Percentiles rank a stretch among this genome's conserved stretches.
phyloP scores from a whole-genome alignment of 2,888 invertebrate species.

The Gisinianus flammeolus region DNA sequence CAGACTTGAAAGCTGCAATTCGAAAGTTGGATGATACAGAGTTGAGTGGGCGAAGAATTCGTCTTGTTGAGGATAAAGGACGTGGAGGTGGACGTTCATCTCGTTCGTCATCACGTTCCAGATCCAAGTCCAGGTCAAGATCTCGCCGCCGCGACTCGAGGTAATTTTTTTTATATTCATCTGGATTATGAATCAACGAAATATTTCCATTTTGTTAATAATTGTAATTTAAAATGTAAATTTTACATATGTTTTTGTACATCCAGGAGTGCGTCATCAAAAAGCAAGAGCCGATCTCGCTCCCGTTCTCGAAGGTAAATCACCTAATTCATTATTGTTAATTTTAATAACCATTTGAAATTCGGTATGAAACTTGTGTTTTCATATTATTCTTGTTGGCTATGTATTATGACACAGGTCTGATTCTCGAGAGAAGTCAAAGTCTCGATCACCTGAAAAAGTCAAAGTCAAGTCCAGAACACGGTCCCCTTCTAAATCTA shows the following conservation, averaged over 20 bases:
- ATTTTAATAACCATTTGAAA: neutral
- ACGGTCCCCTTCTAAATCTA: slow-evolving; percentile 61
- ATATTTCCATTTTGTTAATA: neutral
- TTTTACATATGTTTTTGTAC: too few relatives aligned
- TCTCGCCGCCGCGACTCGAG: slow-evolving; percentile 67
- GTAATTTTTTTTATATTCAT: slow-evolving; percentile 63
- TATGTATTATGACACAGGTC: slow-evolving; percentile 64
- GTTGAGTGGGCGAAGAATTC: slow-evolving; percentile 83
- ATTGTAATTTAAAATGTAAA: neutral
- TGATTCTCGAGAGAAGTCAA: slow-evolving; percentile 70
- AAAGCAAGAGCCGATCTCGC: too few relatives aligned
- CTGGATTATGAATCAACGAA: neutral
- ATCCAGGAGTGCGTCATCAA: too few relatives aligned
- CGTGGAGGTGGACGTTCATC: slow-evolving; percentile 58
- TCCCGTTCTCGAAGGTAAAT: too few relatives aligned
- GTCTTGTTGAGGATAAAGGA: slow-evolving; percentile 84
- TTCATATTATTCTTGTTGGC: neutral
- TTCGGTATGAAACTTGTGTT: neutral
- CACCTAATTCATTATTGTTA: neutral
- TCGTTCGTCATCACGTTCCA: slow-evolving; percentile 66
- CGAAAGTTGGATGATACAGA: slow-evolving; percentile 97
- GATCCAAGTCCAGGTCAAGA: slow-evolving; percentile 69
- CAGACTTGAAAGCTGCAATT: slow-evolving; percentile 95
- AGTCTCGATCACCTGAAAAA: slow-evolving; percentile 62
- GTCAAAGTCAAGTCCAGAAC: too few relatives aligned